Conservation (phyloP, 2,797 vertebrate species). For the Diceros bicornis region DNA sequence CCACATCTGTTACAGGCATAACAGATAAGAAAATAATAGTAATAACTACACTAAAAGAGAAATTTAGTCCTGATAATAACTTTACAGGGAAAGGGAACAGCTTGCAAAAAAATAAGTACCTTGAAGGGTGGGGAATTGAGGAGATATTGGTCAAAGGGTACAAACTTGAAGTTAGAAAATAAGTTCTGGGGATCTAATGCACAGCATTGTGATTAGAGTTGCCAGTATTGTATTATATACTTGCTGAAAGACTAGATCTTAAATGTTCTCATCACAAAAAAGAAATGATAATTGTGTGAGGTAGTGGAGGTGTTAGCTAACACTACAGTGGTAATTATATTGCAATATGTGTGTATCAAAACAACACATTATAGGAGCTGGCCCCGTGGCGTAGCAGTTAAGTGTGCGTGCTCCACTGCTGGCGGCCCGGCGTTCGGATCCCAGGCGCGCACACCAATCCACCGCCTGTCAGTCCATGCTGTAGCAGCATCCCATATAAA, state of each 20-base stretch:
- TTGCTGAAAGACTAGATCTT: background rate
- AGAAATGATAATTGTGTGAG: background rate
- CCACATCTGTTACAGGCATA: background rate
- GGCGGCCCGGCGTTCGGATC: no score
- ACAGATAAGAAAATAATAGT: conserved; percentile 33
- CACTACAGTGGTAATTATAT: background rate
- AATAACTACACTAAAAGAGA: background rate
- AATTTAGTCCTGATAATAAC: background rate
- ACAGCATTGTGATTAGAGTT: background rate
- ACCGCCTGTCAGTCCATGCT: no score
- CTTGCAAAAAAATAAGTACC: background rate
- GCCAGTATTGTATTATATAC: background rate
- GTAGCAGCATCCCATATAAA: no score
- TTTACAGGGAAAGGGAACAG: background rate
- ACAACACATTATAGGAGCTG: background rate
- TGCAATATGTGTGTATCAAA: background rate
- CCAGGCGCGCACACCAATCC: no score
- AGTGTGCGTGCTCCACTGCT: no score
- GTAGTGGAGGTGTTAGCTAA: background rate
- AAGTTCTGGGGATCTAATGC: background rate
- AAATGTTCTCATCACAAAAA: background rate
- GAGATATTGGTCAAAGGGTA: background rate
- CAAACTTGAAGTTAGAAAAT: background rate
- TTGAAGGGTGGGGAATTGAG: background rate
- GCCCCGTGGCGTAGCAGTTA: no score